These are phyloP conservation scores for Tragelaphus buxtoni DNA, from an alignment of 2,113 vertebrate genomes.

Conservation along the genomic window DNA sequence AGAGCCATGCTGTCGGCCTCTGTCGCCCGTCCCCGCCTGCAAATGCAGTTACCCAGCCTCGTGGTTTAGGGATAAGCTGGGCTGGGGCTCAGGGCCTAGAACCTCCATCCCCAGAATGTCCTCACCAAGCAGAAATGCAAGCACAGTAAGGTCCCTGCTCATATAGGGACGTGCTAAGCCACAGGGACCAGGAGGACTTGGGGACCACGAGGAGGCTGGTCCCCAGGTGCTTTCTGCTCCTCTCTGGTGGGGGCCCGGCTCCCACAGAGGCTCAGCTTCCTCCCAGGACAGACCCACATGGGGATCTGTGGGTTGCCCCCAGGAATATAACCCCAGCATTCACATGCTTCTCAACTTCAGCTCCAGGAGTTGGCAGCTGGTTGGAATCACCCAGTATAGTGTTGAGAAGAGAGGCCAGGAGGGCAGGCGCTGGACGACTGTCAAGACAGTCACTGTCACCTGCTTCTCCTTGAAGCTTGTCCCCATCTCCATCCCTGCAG, in stretches of 20 bases:
- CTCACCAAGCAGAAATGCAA: background rate
- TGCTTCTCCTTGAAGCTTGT: no score
- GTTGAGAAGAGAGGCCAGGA: no score
- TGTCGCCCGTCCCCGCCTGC: no score
- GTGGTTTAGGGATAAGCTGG: background rate
- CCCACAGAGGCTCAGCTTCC: background rate
- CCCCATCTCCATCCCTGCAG: no score
- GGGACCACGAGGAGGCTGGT: background rate
- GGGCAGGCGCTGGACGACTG: no score
- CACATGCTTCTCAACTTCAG: no score
- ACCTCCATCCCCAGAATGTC: background rate
- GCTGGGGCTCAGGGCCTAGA: background rate
- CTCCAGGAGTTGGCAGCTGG: no score
- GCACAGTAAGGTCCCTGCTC: background rate
- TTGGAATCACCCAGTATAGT: no score
- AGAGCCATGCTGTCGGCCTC: no score
- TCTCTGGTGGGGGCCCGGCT: background rate
- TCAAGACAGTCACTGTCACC: no score
- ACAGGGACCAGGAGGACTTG: background rate
- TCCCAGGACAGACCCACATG: background rate
- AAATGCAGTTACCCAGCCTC: no score
- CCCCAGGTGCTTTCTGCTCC: background rate
- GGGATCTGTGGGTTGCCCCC: background rate
- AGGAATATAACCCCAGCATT: background rate
- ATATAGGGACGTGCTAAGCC: accelerated